phyloP scores from a whole-genome alignment of 2,113 vertebrate genomes.

The Mohoua ochrocephala region DNA sequence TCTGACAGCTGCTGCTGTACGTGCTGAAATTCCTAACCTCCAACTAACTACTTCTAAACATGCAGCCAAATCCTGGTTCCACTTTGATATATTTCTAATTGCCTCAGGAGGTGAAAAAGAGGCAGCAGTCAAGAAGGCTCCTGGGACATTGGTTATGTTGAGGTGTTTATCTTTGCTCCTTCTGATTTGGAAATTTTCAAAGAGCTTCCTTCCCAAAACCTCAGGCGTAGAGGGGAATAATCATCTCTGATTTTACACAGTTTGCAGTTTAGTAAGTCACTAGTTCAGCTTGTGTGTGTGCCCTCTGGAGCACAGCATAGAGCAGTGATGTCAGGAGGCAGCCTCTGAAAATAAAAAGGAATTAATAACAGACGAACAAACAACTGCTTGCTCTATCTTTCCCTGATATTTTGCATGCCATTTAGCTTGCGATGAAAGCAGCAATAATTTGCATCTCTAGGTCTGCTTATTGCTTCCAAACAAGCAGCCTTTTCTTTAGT shows the following conservation, averaged over 20 bases:
- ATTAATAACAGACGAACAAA: constrained; percentile 24
- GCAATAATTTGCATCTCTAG: constrained; percentile 58
- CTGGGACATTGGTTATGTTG: background rate
- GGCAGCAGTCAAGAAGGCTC: background rate
- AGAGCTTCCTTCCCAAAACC: background rate
- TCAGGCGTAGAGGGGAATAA: background rate
- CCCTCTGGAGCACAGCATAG: background rate
- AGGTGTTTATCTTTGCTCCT: background rate
- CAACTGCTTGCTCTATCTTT: constrained; percentile 69
- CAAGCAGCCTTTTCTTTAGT: constrained; percentile 17
- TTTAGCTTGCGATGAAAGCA: constrained; percentile 63
- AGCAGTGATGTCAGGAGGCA: background rate
- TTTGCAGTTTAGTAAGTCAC: background rate
- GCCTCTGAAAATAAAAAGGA: constrained; percentile 5
- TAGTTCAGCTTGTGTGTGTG: background rate
- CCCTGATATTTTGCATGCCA: constrained; percentile 60
- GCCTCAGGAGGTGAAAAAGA: background rate
- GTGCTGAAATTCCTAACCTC: background rate
- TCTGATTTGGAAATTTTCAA: background rate
- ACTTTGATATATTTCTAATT: background rate
- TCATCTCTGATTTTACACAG: background rate
- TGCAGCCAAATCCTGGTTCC: background rate
- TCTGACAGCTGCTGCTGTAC: background rate
- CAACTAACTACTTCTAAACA: background rate
- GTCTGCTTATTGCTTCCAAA: constrained; percentile 53